phyloP scores from a whole-genome alignment of 1,140 invertebrate genomes.

The Xylocopa sonorina region DNA sequence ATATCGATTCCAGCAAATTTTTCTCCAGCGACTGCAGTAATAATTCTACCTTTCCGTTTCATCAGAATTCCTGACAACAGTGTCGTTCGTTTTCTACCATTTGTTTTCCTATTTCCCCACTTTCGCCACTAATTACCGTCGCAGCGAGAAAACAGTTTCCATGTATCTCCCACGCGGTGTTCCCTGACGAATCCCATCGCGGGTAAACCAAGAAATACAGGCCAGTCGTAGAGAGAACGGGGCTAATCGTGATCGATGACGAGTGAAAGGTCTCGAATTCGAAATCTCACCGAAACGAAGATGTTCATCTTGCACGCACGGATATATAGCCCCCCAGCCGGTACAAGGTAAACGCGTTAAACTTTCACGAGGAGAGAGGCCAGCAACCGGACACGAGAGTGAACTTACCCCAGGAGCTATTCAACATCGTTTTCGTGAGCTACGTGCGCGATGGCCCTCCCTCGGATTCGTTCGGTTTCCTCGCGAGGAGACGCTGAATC shows the following conservation, averaged over 20 bases:
- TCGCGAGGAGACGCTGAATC: background rate
- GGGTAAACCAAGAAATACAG: slow-evolving; percentile 9
- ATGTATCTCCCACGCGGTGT: background rate
- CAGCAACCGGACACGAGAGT: slow-evolving; percentile 20
- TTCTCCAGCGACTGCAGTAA: too few species aligned
- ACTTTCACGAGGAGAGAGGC: slow-evolving; percentile 50
- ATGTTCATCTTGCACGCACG: slow-evolving; percentile 44
- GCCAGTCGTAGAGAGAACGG: background rate
- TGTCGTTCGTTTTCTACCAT: too few species aligned
- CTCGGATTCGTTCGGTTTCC: background rate
- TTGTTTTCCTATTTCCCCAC: too few species aligned
- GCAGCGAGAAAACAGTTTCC: too few species aligned
- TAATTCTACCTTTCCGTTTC: too few species aligned
- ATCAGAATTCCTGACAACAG: too few species aligned
- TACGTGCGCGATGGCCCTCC: background rate
- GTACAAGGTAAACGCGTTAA: slow-evolving; percentile 59
- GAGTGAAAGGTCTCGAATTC: slow-evolving; percentile 42
- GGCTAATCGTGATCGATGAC: slow-evolving; percentile 66
- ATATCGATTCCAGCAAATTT: background rate
- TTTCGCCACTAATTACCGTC: background rate
- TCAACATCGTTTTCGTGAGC: slow-evolving; percentile 35
- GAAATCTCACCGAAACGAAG: slow-evolving; percentile 27
- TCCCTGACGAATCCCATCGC: background rate
- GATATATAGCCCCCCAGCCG: slow-evolving; percentile 13
- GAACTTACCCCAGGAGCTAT: slow-evolving; percentile 48